Conservation (phyloP, 2,888 invertebrate species). For the Odontocerum albicorne region DNA sequence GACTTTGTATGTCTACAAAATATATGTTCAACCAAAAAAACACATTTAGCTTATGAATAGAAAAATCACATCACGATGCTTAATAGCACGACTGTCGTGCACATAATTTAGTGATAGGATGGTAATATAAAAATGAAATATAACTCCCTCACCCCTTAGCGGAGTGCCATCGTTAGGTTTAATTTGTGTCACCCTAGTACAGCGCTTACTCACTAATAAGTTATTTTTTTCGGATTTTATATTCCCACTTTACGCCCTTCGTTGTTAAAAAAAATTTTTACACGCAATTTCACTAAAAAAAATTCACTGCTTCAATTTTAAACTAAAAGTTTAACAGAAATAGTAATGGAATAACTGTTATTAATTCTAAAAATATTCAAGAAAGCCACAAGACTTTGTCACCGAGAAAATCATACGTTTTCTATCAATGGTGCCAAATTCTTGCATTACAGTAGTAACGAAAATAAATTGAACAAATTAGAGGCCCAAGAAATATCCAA, state of each 20-base stretch:
- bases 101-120: constrained; percentile 17
- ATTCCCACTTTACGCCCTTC: constrained; percentile 14
- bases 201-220: not conserved
- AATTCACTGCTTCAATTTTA: too few relatives aligned
- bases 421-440: too few relatives aligned
- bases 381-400: too few relatives aligned
- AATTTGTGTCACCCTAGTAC: constrained; percentile 25
- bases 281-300: too few relatives aligned
- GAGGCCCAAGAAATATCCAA: too few relatives aligned
- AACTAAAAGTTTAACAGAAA: too few relatives aligned
- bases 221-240: constrained; percentile 15
- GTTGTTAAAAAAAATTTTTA: too few relatives aligned
- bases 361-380: too few relatives aligned
- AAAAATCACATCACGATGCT: not conserved
- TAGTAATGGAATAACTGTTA: too few relatives aligned
- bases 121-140: constrained; percentile 21
- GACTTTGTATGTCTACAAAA: not conserved
- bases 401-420: too few relatives aligned
- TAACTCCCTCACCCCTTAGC: constrained; percentile 12
- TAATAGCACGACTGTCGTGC: not conserved
- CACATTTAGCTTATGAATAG: not conserved
- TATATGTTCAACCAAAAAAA: not conserved
- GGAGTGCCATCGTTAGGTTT: constrained; percentile 13
- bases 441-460: too few relatives aligned
- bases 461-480: too few relatives aligned